Conservation (phyloP, 2,888 invertebrate genomes). For the Archips xylosteana region DNA sequence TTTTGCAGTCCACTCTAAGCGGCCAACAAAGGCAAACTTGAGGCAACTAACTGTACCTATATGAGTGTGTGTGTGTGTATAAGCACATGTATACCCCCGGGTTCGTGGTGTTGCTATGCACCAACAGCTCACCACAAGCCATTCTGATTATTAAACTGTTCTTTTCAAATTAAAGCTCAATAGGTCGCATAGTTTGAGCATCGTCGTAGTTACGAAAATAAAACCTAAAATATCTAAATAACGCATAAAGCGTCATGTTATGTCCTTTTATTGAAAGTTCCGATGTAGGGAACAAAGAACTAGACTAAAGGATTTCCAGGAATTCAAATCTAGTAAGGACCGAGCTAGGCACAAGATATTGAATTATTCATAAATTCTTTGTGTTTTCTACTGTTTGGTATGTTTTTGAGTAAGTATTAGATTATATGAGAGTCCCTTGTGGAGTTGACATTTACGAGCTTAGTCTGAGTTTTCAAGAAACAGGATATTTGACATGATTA, state of each 20-base stretch:
- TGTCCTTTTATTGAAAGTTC: neutral
- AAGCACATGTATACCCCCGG: too few species aligned
- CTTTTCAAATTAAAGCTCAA: too few species aligned
- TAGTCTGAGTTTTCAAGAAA: too few species aligned
- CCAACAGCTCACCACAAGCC: too few species aligned
- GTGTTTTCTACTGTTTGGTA: neutral
- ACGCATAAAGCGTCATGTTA: neutral
- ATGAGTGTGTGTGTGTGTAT: too few species aligned
- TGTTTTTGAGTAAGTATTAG: neutral
- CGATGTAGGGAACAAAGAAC: conserved; percentile 11
- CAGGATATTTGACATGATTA: too few species aligned
- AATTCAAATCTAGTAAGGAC: conserved; percentile 4
- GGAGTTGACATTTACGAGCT: neutral
- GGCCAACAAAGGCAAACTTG: too few species aligned
- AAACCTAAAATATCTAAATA: neutral
- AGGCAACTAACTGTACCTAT: too few species aligned
- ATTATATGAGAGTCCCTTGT: neutral
- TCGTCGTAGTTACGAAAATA: neutral
- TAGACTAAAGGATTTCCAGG: conserved; percentile 6
- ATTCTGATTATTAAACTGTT: too few species aligned
- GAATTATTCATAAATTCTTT: conserved; percentile 8
- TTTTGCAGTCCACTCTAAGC: too few species aligned
- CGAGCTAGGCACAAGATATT: neutral
- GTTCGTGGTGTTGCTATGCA: too few species aligned
- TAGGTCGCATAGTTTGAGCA: too few species aligned